Base-by-base conservation (phyloP, 2,797 vertebrate genomes). In the Rhincodon typus region DNA sequence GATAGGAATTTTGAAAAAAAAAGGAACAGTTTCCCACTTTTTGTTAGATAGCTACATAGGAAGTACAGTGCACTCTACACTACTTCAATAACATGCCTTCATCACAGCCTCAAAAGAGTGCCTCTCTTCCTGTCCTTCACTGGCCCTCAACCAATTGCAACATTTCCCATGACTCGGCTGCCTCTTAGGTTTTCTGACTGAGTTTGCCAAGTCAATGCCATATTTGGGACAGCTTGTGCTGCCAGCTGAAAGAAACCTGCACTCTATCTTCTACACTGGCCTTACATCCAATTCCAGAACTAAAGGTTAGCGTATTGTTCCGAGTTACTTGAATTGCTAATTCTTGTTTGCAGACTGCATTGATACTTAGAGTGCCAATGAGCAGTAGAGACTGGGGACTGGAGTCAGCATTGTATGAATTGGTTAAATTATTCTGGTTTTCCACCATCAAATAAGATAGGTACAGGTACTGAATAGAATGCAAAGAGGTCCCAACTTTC, bases 291-390 rank as follows among this genome's bases (percentile, higher is more conserved):
- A 17, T 91, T 91, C 53, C 30, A 66, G 57, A 66, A 66, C 66
- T 57, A 91, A 66, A 66, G 57, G 66, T 6, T 17, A 91, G 17
- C 66, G 57, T 91, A 66, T 34, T 91, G 88, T n/a, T 57, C 87
- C 53, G 66, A 91, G 66, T 57, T 38, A 66, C 34, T 91, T 91
- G 57, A 91, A 91, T 91, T 66, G 86, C 86, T 88, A 34, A 57
- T 66, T 66, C 30, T 23, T 38, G 66, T 91, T 66, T 66, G 57
- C 66, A 66, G 38, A 91, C 57, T 21, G 38, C 21, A 66, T 90
- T n/a, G 62, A 91, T n/a, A 90, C 53, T n/a, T 34, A 19, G 34
- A 66, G 57, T 90, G 87, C 53, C 17, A 91, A n/a, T 66, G 88
- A 91, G 88, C 57, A 38, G 12, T 19, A 57, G 57, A 91, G 57